Evolutionary conservation across 2,113 vertebrate species (phyloP), one percentile per base, ranked within the genome.

Genomic region (Polypterus bichir): DNA sequence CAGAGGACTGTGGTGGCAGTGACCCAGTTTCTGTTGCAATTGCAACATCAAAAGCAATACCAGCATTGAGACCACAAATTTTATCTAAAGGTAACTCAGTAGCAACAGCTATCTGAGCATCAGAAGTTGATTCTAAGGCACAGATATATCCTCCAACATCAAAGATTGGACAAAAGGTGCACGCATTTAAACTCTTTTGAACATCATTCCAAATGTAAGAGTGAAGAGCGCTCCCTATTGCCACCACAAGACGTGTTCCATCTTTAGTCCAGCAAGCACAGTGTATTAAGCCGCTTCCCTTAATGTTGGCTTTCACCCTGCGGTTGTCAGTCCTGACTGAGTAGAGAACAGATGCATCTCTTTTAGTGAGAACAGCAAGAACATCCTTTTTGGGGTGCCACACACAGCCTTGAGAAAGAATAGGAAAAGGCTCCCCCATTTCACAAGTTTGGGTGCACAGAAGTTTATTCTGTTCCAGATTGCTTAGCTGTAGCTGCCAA

Each of bases 241-340:
- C 93, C 51, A 99, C 87, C 3, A 99, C 93, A 48, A 99, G 74
- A 10, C 92, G 86, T 0, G 69, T 81, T 9, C 96, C 94, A 5
- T 93, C 92, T 71, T 80, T 89, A 5, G 94, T 96, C 96, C 96
- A 99, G 49, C 92, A 97, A 0, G 92, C 94, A 3, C 94, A 96
- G 64, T 92, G 91, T 69, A 97, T 83, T 5, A 84, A 76, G 6
- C 88, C 88, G 0, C 84, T 83, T 52, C 81, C 78, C 67, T 78
- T 83, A 54, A 92, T 78, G 49, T 92, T 86, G 0, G 81, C 91
- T 67, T 89, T 94, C 45, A 91, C 76, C n/a, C 81, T 82, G 3
- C 82, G 65, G 54, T 85, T 86, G 70, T 90, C 88, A 5, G 81
- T 67, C 5, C 87, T 77, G 46, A 94, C 85, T 0, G 89, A 76